Conservation (phyloP, 2,113 vertebrate genomes). For the Petaurus breviceps region DNA sequence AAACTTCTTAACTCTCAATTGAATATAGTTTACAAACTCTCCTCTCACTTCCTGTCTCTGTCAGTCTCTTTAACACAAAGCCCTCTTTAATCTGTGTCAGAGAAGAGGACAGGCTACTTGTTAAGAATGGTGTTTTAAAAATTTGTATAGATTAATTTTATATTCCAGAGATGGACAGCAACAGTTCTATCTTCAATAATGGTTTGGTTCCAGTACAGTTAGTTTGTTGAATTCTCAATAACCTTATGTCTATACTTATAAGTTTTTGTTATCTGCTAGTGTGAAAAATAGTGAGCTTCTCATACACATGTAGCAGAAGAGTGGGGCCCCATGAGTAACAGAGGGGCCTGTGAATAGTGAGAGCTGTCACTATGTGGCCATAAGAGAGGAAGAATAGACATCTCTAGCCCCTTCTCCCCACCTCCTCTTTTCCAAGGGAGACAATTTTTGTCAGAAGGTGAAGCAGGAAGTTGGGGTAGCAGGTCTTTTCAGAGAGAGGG, state of each 20-base stretch:
- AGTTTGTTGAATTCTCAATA: neutral
- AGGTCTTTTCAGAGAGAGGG: neutral
- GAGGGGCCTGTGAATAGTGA: neutral
- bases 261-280: neutral
- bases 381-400: neutral
- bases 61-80: neutral
- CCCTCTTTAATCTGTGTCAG: too few species aligned
- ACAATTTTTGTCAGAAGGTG: neutral
- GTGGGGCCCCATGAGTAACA: neutral
- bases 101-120: neutral
- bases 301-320: neutral
- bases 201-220: neutral
- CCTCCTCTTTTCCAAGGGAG: neutral
- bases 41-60: neutral
- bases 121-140: neutral
- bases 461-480: neutral
- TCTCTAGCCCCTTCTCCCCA: neutral
- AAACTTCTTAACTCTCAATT: neutral
- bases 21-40: neutral
- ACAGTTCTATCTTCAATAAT: neutral
- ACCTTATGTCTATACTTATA: neutral
- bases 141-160: neutral
- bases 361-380: neutral
- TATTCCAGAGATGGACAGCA: neutral
- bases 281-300: neutral